These are phyloP conservation scores for Amphiduros pacificus DNA, from an alignment of 2,888 invertebrate genomes.

Conservation along the genomic window DNA sequence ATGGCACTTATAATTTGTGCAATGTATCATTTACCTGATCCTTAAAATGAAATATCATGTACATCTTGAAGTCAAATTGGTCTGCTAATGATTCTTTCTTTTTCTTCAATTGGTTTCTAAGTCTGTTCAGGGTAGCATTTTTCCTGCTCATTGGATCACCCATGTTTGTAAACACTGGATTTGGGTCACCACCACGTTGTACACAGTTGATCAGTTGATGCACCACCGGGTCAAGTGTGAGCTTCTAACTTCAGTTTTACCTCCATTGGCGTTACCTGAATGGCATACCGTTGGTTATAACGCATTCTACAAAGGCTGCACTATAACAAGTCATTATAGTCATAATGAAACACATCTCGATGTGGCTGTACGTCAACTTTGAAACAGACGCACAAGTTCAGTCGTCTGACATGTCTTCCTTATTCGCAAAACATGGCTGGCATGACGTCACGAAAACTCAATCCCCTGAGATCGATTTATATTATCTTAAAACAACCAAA, in stretches of 20 bases:
- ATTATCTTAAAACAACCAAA: too few species aligned
- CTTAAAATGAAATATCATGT: slow-evolving; percentile 56
- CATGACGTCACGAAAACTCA: slow-evolving; percentile 11
- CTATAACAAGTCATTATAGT: slow-evolving; percentile 1
- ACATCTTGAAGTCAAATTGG: slow-evolving; percentile 59
- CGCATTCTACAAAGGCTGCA: slow-evolving; percentile 5
- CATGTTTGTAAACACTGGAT: too few species aligned
- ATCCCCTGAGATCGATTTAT: too few species aligned
- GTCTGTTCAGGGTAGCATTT: slow-evolving; percentile 29
- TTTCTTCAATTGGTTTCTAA: slow-evolving; percentile 51
- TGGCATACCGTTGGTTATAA: neutral
- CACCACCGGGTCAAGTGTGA: neutral
- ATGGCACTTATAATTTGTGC: neutral
- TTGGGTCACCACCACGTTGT: too few species aligned
- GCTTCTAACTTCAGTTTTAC: neutral
- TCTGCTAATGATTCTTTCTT: slow-evolving; percentile 57
- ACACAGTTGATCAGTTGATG: slow-evolving; percentile 1
- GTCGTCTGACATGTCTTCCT: neutral
- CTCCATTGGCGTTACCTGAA: slow-evolving; percentile 16
- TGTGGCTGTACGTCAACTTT: too few species aligned
- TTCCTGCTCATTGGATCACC: slow-evolving; percentile 13
- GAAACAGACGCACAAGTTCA: too few species aligned
- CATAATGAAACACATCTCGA: slow-evolving; percentile 10
- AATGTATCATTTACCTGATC: slow-evolving; percentile 45
- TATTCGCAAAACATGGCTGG: slow-evolving; percentile 7